Evolutionary conservation across 2,888 invertebrate genomes (phyloP).

Genomic region (Pyrrhosoma nymphula): DNA sequence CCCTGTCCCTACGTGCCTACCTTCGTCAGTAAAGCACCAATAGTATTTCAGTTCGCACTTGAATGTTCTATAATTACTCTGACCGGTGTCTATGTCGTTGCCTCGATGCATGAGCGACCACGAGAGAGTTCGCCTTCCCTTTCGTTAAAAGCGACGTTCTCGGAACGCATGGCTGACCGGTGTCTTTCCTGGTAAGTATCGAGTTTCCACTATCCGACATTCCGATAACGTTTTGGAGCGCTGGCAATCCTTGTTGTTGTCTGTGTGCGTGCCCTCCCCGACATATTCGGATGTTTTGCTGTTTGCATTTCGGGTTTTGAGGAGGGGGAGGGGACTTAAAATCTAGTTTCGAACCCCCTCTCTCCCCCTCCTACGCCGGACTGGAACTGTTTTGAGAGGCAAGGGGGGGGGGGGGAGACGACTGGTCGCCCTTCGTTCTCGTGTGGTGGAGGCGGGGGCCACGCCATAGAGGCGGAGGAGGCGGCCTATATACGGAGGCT

Average conservation of each 20-base stretch:
- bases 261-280: neutral
- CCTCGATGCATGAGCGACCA: too few species aligned
- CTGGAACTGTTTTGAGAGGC: neutral
- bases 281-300: neutral
- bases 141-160: neutral
- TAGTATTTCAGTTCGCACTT: too few species aligned
- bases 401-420: neutral
- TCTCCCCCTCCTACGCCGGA: neutral
- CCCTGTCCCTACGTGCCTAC: too few species aligned
- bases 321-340: neutral
- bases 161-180: neutral
- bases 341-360: conserved; percentile 3
- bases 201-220: neutral
- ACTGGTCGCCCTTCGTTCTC: neutral
- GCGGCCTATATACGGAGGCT: neutral
- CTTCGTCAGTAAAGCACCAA: too few species aligned
- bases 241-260: neutral
- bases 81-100: too few species aligned
- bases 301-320: neutral
- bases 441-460: too few species aligned
- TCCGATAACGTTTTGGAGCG: neutral
- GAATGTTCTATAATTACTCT: too few species aligned
- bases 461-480: neutral
- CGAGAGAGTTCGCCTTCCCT: neutral
- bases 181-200: neutral